A percentile compares a stretch with the other conserved stretches of the same genome.
phyloP scores from a whole-genome alignment of 2,797 vertebrate genomes.

The Borostomias antarcticus region DNA sequence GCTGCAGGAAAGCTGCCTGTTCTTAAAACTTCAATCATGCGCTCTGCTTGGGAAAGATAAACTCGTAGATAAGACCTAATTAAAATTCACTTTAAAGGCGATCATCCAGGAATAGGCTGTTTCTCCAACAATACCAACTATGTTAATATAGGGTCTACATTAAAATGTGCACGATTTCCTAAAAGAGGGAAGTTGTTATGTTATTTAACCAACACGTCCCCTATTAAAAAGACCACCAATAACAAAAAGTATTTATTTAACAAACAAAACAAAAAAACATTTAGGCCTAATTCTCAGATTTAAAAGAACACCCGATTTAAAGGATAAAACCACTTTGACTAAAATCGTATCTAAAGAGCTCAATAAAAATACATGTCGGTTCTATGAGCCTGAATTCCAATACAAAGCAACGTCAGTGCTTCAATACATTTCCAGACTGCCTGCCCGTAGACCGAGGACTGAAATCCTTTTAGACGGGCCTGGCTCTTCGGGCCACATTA shows the following conservation, averaged over 20 bases:
- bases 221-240: too few relatives aligned
- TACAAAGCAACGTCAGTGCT: not conserved
- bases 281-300: too few relatives aligned
- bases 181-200: conserved; percentile 3
- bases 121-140: conserved; percentile 31
- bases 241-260: too few relatives aligned
- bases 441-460: too few relatives aligned
- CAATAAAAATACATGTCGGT: too few relatives aligned
- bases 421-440: not conserved
- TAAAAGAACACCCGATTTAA: too few relatives aligned
- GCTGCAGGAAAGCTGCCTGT: too few relatives aligned
- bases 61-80: conserved; percentile 45
- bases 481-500: conserved; percentile 40
- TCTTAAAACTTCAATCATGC: conserved; percentile 16
- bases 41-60: conserved; percentile 26
- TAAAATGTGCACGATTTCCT: conserved; percentile 16
- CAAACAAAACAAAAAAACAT: too few relatives aligned
- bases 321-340: not conserved
- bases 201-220: too few relatives aligned
- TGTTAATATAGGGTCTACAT: conserved; percentile 42
- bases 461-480: too few relatives aligned
- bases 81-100: conserved; percentile 42
- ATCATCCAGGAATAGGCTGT: conserved; percentile 26
- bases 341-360: too few relatives aligned
- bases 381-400: not conserved